Evolutionary conservation across 2,797 vertebrate genomes (phyloP), one percentile per base, ranked within the genome.

Genomic region (Chiroxiphia lanceolata): DNA sequence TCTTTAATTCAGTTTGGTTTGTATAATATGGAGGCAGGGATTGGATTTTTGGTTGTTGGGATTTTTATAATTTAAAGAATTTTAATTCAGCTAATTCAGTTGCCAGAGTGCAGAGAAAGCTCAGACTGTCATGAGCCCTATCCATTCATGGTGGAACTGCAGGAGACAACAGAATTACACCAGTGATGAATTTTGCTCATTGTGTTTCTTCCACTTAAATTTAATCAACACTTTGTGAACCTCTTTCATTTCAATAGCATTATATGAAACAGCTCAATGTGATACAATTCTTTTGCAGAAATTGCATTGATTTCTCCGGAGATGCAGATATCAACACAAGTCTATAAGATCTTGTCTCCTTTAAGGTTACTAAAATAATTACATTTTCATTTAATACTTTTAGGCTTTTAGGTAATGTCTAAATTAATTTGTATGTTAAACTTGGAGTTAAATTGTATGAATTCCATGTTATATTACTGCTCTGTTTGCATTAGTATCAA

Each of bases 301-400:
- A 98, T 97, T 97, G 81, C 91, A 96, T 95, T 97, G 96, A 98
- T 98, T 98, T 94, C 97, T 98, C 97, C 97, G 93, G 97, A 98
- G 97, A 97, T 97, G 90, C 93, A 93, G 83, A 85, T 97, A 96
- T 94, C 96, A 95, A 96, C 70, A 95, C 69, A 79, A 82, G 82
- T 83, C 76, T 96, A 2, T 80, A 96, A 93, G 93, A 96, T 95
- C 93, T 96, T 11, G 1, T 96, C 82, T 96, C 90, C 83, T 95
- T 95, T 95, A 94, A 97, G 76, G 47, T 96, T 97, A 92, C 69
- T 88, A 57, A 96, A 98, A 97, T 96, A 96, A 97, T 95, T 96
- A 85, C 59, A 95, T 93, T 96, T 96, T 94, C 80, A 29, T 33
- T 86, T 93, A 94, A 95, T 95, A 88, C 59, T 82, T 94, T 96